Base-by-base conservation (phyloP, 2,888 invertebrate genomes). In the Lasioglossum calceatum region DNA sequence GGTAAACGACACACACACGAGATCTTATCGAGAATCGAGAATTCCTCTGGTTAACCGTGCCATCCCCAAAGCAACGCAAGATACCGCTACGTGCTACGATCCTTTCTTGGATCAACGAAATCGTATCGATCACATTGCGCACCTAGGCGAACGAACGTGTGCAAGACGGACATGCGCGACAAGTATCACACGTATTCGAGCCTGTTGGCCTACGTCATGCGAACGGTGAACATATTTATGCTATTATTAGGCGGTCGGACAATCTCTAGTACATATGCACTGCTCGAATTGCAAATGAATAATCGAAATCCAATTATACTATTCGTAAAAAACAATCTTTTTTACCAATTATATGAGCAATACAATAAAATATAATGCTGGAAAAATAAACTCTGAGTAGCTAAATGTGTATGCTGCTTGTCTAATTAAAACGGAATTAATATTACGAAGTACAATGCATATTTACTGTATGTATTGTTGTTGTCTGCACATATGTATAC, bases 61-160 rank as follows among this genome's bases (percentile, higher is more conserved):
- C 44, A 71, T 39, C 42, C 71, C 67, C 44, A 27, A 32, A 58
- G 64, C 32, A 61, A 76, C 75, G 71, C 61, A n/a, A 83, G 85
- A 80, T 77, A 80, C 73, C 58, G 73, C 64, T 50, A 82, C 78
- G 61, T 79, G 27, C 73, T 61, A 47, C 74, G 88, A 89, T 90
- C 90, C 82, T 86, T 81, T 84, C 81, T 86, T 86, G 84, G 89
- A 89, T 89, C 90, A 86, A 90, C 90, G 88, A 86, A 89, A 90
- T 90, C 88, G 89, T 89, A 89, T 89, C 89, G 89, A 89, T 89
- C 86, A 88, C 88, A 89, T 88, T 89, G 90, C 89, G 89, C 86
- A 89, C 86, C 88, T 90, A 88, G 86, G 79, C 86, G 84, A 85
- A 88, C 84, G 90, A 90, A 73, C 86, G 84, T 85, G 82, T 27